phyloP scores from a whole-genome alignment of 2,113 vertebrate species.

The Chaetorhynchus papuensis region DNA sequence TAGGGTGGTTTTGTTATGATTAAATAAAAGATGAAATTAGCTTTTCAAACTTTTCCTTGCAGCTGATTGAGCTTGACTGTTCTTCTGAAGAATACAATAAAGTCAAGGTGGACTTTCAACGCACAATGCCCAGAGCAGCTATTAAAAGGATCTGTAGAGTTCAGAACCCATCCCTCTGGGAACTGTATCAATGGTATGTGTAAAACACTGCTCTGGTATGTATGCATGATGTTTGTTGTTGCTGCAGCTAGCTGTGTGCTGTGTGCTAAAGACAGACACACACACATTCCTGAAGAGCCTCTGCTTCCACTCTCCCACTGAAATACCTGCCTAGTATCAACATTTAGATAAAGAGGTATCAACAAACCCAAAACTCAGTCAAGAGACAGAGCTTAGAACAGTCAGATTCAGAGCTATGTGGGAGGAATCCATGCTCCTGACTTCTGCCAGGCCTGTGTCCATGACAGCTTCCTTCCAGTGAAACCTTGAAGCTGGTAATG shows the following conservation, averaged over 20 bases:
- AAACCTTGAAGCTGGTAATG: background rate
- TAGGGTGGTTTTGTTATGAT: background rate
- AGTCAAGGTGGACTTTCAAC: slow-evolving; percentile 70
- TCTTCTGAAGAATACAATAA: slow-evolving; percentile 68
- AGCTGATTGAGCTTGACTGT: slow-evolving; percentile 72
- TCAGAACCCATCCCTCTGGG: slow-evolving; percentile 86
- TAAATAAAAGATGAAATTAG: background rate
- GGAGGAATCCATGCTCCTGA: background rate
- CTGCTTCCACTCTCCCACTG: background rate
- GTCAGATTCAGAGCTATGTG: background rate
- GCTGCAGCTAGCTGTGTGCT: background rate
- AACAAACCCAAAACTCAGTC: background rate
- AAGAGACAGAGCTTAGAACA: background rate
- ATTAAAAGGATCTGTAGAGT: slow-evolving; percentile 77
- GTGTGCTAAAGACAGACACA: background rate
- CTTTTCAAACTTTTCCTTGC: background rate
- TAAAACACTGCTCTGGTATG: background rate
- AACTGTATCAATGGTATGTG: slow-evolving; percentile 81
- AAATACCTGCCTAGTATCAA: background rate
- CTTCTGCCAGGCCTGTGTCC: background rate
- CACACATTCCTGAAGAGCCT: background rate
- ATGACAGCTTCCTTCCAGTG: background rate
- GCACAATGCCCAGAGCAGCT: slow-evolving; percentile 69
- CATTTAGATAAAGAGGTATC: background rate
- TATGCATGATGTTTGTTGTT: background rate